Base-by-base conservation (phyloP, 2,113 vertebrate genomes). In the Dinomys branickii region DNA sequence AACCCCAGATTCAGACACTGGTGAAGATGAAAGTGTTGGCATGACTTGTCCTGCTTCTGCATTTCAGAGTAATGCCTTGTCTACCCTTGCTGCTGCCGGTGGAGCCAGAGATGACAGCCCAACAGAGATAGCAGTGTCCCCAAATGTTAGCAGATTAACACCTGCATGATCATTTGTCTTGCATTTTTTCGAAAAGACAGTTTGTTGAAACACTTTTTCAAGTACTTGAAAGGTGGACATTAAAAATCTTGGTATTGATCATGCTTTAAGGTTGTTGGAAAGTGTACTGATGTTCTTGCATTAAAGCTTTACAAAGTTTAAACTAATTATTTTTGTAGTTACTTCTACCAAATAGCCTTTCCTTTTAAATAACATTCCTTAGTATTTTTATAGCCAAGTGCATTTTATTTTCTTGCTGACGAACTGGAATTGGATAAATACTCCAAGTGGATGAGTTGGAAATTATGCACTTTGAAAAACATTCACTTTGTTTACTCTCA, bases 321-420 rank as follows among this genome's bases (percentile, higher is more conserved):
- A 99, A 98, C 98, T 99, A 98, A 99, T 99, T 99, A 99, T 99
- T 99, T 99, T 99, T 99, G 99, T 99, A 99, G 99, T 99, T 98
- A 99, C 98, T 99, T 99, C 98, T 99, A 99, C 98, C 98, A 98
- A 98, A 98, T 98, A 98, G 99, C 98, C 99, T 98, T 99, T 99
- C 98, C 98, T 99, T 99, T 98, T 98, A 98, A 98, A 87, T 99
- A 98, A 99, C 99, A 99, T 99, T 99, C 99, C 98, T 98, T 98
- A 98, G 97, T 98, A 98, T 98, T 98, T 99, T 98, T 98, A 98
- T 99, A 99, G 98, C 96, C 95, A 98, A 98, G 98, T 98, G 97
- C 98, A 96, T 98, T 98, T 98, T 98, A 96, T 96, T 98, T 98
- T 96, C 98, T 98, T 98, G 98, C 94, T 96, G 98, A 97, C 97